Evolutionary conservation across 2,888 invertebrate species (phyloP).

Genomic region (Steinernema hermaphroditum): DNA sequence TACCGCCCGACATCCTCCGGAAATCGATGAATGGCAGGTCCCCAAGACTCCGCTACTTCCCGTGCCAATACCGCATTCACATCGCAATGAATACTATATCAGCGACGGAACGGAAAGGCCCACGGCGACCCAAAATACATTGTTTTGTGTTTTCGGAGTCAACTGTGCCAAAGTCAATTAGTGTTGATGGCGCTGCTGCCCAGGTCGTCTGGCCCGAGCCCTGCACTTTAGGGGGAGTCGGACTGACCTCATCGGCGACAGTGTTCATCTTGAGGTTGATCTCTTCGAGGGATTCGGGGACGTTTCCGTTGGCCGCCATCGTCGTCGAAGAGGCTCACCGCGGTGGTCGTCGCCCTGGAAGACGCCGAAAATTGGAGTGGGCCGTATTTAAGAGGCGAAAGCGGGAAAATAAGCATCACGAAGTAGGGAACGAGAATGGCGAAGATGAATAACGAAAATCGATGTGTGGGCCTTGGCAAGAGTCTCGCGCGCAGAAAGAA

Average conservation of each 20-base stretch:
- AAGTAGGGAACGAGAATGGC: not conserved
- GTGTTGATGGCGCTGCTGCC: conserved; percentile 1
- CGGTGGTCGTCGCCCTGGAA: not conserved
- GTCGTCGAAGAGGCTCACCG: not conserved
- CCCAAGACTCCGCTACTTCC: not conserved
- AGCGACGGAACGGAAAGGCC: not conserved
- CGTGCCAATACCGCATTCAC: conserved; percentile 17
- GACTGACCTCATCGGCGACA: conserved; percentile 63
- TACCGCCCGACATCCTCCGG: conserved; percentile 7
- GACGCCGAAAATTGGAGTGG: conserved; percentile 15
- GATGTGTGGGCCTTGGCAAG: conserved; percentile 23
- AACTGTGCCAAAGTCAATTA: conserved; percentile 28
- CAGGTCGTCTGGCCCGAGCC: conserved; percentile 3
- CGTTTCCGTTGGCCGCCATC: conserved; percentile 50
- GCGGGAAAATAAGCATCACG: conserved; percentile 19
- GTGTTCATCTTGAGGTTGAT: conserved; percentile 66
- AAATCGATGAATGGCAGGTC: too few relatives aligned
- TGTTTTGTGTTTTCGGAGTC: conserved; percentile 26
- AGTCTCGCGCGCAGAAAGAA: conserved; percentile 23
- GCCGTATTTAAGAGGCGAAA: conserved; percentile 4
- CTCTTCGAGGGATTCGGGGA: conserved; percentile 63
- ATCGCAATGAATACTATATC: conserved; percentile 30
- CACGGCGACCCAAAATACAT: conserved; percentile 19
- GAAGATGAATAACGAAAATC: conserved; percentile 31
- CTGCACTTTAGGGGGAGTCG: too few relatives aligned